phyloP scores from a whole-genome alignment of 1,140 invertebrate genomes.

The Ooceraea biroi region DNA sequence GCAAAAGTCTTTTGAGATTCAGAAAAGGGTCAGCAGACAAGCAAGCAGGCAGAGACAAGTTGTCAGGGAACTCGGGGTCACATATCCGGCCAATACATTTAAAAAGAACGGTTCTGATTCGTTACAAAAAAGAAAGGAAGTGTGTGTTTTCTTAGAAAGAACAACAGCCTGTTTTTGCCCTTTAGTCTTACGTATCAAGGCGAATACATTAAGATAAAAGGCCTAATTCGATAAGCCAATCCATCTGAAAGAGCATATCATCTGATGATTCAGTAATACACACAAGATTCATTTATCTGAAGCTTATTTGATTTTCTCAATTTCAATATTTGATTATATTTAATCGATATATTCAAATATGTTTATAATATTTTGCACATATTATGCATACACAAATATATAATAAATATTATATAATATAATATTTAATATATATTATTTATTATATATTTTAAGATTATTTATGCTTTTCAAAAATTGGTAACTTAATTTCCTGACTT shows the following conservation, averaged over 20 bases:
- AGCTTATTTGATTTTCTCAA: too few species aligned
- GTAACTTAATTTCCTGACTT: neutral
- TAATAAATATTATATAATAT: too few species aligned
- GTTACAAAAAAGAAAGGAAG: neutral
- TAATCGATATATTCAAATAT: too few species aligned
- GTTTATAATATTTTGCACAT: too few species aligned
- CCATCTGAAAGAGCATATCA: neutral
- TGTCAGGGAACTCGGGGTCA: conserved; percentile 42
- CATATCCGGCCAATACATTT: conserved; percentile 56
- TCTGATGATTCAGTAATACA: conserved; percentile 18
- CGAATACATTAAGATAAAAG: conserved; percentile 2
- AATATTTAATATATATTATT: too few species aligned
- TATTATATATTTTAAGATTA: too few species aligned
- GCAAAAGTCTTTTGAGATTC: conserved; percentile 55
- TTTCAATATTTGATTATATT: too few species aligned
- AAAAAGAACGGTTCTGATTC: conserved; percentile 30
- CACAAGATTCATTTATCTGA: too few species aligned
- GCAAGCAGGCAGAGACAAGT: too few species aligned
- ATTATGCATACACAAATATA: too few species aligned
- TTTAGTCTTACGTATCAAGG: conserved; percentile 7
- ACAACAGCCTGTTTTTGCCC: conserved; percentile 15
- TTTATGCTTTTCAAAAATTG: too few species aligned
- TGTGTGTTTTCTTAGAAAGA: conserved; percentile 9
- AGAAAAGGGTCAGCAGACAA: neutral
- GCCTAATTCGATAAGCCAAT: conserved; percentile 27